Evolutionary conservation across 2,888 invertebrate species (phyloP), one percentile per base, ranked within the genome.

Genomic region (Erebia palarica): DNA sequence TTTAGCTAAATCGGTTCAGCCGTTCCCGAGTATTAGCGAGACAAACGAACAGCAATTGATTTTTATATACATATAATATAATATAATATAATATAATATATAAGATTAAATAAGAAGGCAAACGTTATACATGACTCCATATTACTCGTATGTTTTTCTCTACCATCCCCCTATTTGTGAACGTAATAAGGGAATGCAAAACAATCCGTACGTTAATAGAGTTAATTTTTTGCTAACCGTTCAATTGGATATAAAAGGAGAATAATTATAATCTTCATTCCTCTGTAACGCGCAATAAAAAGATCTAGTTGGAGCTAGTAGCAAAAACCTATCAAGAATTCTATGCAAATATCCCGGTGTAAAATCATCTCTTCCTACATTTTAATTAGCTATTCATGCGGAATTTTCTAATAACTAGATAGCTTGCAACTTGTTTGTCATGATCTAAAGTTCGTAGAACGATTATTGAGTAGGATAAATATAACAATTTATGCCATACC

Each of bases 351-450:
- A 44, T 57, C 14, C 16, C 13, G 18, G 57, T 44, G 57, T n/a
- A 66, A 58, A 66, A 57, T 58, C 11, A 66, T 58, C 55, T 53
- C 53, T 65, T 65, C 65, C 65, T 55, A 36, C 65, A 55, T 65
- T 65, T 65, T 42, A 65, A 66, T 57, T 21, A 57, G 66, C 42
- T 42, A 47, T 57, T 57, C 57, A 57, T 13, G 65, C 55, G 57
- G 42, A 42, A 53, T 55, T 13, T 53, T 55, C 3, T 27, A 27
- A 21, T 53, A 55, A 42, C 53, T 65, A 65, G 65, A 65, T 65
- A 65, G n/a, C 13, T 60, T 44, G 14, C 21, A 47, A 55, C 65
- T 42, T n/a, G 36, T 36, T 53, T 65, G 55, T 55, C 1, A 16
- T 49, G 9, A 14, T 16, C 60, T 59, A 3, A n/a, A 61, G 61